These are phyloP conservation scores for Potamilus streckersoni DNA, from an alignment of 1,140 invertebrate genomes.

Conservation along the genomic window DNA sequence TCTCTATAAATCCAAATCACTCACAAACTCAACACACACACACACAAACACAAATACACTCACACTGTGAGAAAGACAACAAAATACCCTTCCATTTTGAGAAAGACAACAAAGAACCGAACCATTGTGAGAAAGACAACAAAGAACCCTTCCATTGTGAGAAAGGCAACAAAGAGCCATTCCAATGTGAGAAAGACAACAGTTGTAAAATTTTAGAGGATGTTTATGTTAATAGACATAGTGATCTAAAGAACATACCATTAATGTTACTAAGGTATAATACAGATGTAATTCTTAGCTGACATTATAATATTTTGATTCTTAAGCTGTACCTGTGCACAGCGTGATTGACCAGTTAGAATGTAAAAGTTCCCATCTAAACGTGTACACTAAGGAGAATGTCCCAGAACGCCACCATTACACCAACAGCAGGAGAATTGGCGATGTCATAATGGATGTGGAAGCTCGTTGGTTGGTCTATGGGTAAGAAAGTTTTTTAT, in stretches of 20 bases:
- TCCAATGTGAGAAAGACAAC: too few species aligned
- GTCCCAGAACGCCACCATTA: slow-evolving; percentile 42
- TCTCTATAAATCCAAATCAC: too few species aligned
- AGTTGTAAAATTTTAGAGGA: neutral
- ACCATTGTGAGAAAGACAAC: too few species aligned
- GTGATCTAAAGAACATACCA: neutral
- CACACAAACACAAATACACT: too few species aligned
- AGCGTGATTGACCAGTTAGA: slow-evolving; percentile 20
- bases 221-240: neutral
- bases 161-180: too few species aligned
- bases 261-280: neutral
- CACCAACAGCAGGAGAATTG: slow-evolving; percentile 38
- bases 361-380: slow-evolving; percentile 39
- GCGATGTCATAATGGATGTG: slow-evolving; percentile 38
- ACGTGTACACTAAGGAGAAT: slow-evolving; percentile 23
- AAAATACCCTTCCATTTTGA: too few species aligned
- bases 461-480: slow-evolving; percentile 37
- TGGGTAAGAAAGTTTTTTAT: slow-evolving; percentile 14
- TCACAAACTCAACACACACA: too few species aligned
- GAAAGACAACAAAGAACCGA: too few species aligned
- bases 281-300: neutral
- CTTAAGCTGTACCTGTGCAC: slow-evolving; percentile 18
- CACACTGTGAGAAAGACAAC: too few species aligned
- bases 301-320: neutral
- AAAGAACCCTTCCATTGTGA: too few species aligned